These are phyloP conservation scores for Actinernus sp. DNA, from an alignment of 92 coral and sea anemone genomes.

Conservation along the genomic window DNA sequence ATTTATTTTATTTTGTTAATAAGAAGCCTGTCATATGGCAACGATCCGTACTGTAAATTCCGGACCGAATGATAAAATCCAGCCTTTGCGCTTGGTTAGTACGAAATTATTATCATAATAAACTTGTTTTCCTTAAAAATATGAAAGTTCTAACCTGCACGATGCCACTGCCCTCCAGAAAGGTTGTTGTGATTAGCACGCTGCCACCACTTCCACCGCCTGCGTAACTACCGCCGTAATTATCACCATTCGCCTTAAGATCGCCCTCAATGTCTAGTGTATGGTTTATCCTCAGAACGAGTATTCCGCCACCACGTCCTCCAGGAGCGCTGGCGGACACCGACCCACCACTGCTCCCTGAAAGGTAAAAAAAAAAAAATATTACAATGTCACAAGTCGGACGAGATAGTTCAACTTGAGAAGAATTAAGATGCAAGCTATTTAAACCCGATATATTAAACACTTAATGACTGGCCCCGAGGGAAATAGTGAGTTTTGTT, in stretches of 20 bases:
- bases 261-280: conserved; percentile 67
- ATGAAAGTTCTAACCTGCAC: conserved; percentile 47
- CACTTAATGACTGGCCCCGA: no score
- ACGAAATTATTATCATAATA: no score
- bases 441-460: no score
- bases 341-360: conserved; percentile 74
- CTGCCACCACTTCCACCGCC: conserved; percentile 86
- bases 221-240: conserved; percentile 45
- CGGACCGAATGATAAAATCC: not conserved
- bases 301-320: conserved; percentile 71
- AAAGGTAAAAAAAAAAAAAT: not conserved
- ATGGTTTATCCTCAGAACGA: conserved; percentile 43
- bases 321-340: conserved; percentile 35
- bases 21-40: no score
- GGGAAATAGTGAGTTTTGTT: no score
- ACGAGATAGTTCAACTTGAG: not conserved
- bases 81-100: no score
- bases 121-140: no score
- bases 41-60: not conserved
- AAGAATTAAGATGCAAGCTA: no score
- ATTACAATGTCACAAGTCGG: not conserved
- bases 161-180: conserved; percentile 67
- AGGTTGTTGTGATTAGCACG: conserved; percentile 35
- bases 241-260: conserved; percentile 59
- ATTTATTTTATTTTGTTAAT: no score